Evolutionary conservation across 2,797 vertebrate species (phyloP).

Genomic region (Pseudotriccus pelzelni): DNA sequence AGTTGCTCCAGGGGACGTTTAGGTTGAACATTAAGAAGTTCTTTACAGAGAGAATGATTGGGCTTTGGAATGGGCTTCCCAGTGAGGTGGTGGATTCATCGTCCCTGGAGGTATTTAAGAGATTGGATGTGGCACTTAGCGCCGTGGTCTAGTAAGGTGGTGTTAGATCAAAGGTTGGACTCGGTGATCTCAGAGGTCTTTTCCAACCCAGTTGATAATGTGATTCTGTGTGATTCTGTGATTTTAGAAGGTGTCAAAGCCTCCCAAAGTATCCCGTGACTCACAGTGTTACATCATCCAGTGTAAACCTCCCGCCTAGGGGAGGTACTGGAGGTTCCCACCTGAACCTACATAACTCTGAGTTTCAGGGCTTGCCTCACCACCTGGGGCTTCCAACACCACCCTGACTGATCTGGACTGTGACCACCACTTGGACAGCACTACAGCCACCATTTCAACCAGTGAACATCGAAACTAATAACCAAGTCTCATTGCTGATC

Average conservation of each 20-base stretch:
- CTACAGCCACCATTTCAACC: not conserved
- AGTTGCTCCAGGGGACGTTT: no score
- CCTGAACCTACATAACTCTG: not conserved
- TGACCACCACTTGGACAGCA: not conserved
- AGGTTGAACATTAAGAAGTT: no score
- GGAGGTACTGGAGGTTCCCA: not conserved
- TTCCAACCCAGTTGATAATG: no score
- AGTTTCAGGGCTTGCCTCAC: not conserved
- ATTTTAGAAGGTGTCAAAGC: not conserved
- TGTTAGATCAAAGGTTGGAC: no score
- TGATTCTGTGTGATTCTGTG: no score
- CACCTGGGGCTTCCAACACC: not conserved
- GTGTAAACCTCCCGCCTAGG: not conserved
- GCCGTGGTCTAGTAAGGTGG: no score
- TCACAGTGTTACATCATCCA: not conserved
- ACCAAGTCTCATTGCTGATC: not conserved
- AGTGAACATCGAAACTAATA: not conserved
- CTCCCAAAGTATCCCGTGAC: not conserved
- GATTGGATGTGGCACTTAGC: no score
- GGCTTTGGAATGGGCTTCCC: no score
- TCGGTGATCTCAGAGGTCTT: no score
- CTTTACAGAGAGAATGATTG: no score
- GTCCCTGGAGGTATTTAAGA: no score
- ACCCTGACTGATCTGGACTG: not conserved
- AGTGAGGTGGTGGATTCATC: no score